Evolutionary conservation across 2,113 vertebrate species (phyloP).

Genomic region (Serilophus lunatus): DNA sequence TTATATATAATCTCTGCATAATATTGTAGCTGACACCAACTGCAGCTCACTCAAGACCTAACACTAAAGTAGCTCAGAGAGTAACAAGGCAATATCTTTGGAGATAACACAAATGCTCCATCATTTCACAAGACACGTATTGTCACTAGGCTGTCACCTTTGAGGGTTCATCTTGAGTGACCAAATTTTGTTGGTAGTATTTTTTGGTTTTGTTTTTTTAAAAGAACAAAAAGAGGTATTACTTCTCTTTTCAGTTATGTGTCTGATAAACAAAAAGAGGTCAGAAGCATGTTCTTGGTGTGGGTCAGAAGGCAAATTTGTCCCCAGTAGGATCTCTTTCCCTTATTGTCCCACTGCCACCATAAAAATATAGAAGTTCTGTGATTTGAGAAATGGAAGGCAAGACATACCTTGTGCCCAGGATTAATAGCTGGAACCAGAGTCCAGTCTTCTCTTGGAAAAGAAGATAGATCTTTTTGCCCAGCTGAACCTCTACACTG

Average conservation of each 20-base stretch:
- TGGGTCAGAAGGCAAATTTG: neutral
- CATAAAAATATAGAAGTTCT: neutral
- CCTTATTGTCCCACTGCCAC: accelerated
- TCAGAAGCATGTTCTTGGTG: neutral
- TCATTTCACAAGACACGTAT: neutral
- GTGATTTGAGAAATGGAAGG: neutral
- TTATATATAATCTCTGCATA: neutral
- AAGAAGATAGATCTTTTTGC: neutral
- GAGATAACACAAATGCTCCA: neutral
- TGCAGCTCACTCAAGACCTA: neutral
- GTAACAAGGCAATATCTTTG: neutral
- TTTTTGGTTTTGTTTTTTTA: neutral
- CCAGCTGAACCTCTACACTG: accelerated
- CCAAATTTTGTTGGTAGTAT: too few species aligned
- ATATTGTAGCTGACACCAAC: neutral
- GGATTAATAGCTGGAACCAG: neutral
- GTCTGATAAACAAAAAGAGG: accelerated
- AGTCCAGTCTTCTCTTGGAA: neutral
- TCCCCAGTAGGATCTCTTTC: accelerated
- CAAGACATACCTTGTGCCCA: neutral
- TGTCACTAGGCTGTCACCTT: neutral
- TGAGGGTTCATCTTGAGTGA: neutral
- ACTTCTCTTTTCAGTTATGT: accelerated
- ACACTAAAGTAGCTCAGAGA: neutral
- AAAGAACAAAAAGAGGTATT: accelerated